Percentiles rank a stretch among this genome's conserved stretches.
Evolutionary conservation across 2,888 invertebrate genomes (phyloP).

Genomic region (Pterostichus madidus): DNA sequence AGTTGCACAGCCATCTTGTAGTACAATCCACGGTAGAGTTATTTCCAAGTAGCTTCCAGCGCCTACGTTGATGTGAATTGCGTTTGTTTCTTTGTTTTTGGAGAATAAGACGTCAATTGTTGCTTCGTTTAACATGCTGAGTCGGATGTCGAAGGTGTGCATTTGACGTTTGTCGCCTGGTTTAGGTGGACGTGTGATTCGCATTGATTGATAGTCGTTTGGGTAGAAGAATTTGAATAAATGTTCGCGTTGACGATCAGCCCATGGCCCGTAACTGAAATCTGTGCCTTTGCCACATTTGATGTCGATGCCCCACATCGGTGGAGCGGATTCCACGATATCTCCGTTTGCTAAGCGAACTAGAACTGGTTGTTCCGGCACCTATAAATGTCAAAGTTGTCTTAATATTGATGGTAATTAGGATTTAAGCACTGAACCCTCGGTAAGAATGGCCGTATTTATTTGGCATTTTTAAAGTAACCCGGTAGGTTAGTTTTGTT

Average conservation of each 20-base stretch:
- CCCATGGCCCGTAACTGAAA: conserved; percentile 99
- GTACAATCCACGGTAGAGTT: conserved; percentile 96
- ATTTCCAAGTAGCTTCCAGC: conserved; percentile 97
- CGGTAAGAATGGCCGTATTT: too few relatives aligned
- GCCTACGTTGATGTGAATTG: conserved; percentile 96
- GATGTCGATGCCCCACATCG: conserved; percentile 97
- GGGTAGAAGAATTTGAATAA: conserved; percentile 98
- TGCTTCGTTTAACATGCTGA: conserved; percentile 94
- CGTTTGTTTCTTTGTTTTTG: conserved; percentile 96
- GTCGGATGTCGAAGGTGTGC: conserved; percentile 94
- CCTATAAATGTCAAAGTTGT: conserved; percentile 73
- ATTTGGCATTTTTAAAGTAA: too few relatives aligned
- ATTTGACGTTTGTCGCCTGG: conserved; percentile 93
- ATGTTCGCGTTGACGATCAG: conserved; percentile 96
- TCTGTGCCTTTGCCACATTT: conserved; percentile 95
- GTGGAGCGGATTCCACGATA: conserved; percentile 94
- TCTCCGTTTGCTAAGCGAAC: conserved; percentile 95
- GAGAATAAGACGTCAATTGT: conserved; percentile 98
- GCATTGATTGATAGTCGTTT: conserved; percentile 89
- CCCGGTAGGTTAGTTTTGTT: too few relatives aligned
- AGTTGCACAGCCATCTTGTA: conserved; percentile 92
- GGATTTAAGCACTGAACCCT: too few relatives aligned
- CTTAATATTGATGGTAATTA: too few relatives aligned
- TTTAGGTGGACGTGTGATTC: conserved; percentile 88
- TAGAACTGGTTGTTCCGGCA: conserved; percentile 94